Conservation (phyloP, 2,888 invertebrate genomes). For the Drosophila recens region DNA sequence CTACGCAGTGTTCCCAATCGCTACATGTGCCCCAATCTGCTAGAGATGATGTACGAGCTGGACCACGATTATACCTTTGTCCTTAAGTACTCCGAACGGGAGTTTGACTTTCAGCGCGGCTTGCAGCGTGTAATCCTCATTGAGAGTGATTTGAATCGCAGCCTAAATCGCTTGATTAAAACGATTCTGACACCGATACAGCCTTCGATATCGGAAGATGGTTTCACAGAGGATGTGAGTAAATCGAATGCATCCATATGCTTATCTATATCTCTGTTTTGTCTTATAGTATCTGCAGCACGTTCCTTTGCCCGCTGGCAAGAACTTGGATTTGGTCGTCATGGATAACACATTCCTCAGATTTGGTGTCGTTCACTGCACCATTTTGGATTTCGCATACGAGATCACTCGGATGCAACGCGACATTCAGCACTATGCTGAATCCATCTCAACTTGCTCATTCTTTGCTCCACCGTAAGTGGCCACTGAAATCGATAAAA, state of each 20-base stretch:
- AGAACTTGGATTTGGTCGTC: constrained; percentile 73
- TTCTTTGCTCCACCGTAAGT: constrained; percentile 80
- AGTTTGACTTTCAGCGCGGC: constrained; percentile 56
- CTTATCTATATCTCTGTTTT: constrained; percentile 6
- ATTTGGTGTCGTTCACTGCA: constrained; percentile 78
- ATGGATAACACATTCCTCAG: constrained; percentile 82
- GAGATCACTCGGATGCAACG: constrained; percentile 78
- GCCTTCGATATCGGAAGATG: constrained; percentile 53
- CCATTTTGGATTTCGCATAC: constrained; percentile 68
- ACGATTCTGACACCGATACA: constrained; percentile 64
- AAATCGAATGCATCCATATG: too few relatives aligned
- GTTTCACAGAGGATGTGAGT: constrained; percentile 73
- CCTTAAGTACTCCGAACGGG: constrained; percentile 70
- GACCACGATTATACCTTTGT: constrained; percentile 47
- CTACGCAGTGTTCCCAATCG: constrained; percentile 78
- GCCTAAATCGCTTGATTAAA: constrained; percentile 75
- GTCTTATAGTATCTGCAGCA: constrained; percentile 64
- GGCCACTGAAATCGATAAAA: not conserved
- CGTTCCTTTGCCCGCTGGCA: constrained; percentile 69
- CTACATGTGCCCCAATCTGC: constrained; percentile 72
- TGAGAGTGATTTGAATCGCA: constrained; percentile 69
- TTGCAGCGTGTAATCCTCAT: constrained; percentile 73
- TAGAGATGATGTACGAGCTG: constrained; percentile 54
- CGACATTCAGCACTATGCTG: constrained; percentile 77
- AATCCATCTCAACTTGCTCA: constrained; percentile 41